Conservation (phyloP, 2,797 vertebrate genomes). For the Rhynchotus rufescens region DNA sequence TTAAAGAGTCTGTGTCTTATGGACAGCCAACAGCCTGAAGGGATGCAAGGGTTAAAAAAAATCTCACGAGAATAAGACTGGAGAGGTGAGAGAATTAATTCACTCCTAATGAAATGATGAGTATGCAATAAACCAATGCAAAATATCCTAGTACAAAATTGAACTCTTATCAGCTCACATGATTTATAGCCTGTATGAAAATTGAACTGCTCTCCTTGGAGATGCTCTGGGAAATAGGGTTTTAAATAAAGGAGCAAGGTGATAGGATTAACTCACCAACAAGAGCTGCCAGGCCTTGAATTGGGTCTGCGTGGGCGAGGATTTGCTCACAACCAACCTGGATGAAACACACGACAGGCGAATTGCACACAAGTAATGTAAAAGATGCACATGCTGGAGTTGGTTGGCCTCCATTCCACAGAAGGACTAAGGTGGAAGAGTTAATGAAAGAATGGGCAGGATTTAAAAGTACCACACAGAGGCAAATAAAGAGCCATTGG, state of each 20-base stretch:
- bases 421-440: neutral
- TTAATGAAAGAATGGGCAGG: neutral
- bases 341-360: neutral
- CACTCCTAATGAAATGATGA: neutral
- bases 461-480: neutral
- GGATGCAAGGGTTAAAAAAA: neutral
- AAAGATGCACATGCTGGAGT: neutral
- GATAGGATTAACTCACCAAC: conserved; percentile 81
- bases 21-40: neutral
- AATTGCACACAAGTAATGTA: neutral
- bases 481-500: neutral
- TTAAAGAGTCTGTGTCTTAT: neutral
- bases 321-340: conserved; percentile 90
- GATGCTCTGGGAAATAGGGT: neutral
- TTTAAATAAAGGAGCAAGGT: neutral
- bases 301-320: conserved; percentile 76
- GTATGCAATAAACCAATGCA: neutral
- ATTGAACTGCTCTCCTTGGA: neutral
- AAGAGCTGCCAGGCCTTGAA: conserved; percentile 85
- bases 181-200: neutral
- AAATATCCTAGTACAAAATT: neutral
- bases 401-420: rapidly evolving
- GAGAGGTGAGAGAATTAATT: neutral
- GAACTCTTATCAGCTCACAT: neutral
- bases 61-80: neutral